These are phyloP conservation scores for Crossaster papposus DNA, from an alignment of 53 echinoderm and acorn worm species.

Conservation along the genomic window DNA sequence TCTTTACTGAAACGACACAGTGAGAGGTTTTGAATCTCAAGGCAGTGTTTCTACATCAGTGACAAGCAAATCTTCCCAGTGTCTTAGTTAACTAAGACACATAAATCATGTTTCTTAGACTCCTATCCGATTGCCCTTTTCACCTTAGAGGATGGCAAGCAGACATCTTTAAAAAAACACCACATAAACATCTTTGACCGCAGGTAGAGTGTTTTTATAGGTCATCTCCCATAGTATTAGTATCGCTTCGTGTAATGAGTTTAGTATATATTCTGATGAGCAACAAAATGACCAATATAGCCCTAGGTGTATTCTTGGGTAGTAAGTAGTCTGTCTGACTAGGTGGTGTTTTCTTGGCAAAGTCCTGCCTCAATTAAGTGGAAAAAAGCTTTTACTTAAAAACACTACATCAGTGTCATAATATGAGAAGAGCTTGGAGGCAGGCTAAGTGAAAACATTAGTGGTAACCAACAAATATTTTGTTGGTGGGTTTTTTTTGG, in stretches of 20 bases:
- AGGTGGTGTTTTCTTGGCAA: background rate
- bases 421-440: background rate
- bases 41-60: too few species aligned
- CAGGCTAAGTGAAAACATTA: too few species aligned
- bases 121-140: background rate
- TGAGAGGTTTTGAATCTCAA: too few species aligned
- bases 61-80: background rate
- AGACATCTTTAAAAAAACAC: too few species aligned
- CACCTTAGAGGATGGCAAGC: background rate
- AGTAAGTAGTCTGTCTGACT: slow-evolving; percentile 14
- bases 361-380: background rate
- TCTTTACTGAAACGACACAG: too few species aligned
- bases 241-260: slow-evolving; percentile 48
- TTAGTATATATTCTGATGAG: slow-evolving; percentile 29
- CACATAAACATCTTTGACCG: too few species aligned
- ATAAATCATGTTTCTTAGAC: background rate
- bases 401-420: slow-evolving; percentile 8
- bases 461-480: too few species aligned
- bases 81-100: too few species aligned
- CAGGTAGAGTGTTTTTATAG: background rate
- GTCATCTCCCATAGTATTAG: slow-evolving; percentile 1
- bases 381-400: background rate
- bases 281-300: slow-evolving; percentile 8
- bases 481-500: too few species aligned
- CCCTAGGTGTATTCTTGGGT: background rate